Evolutionary conservation across 2,888 invertebrate genomes (phyloP), one percentile per base, ranked within the genome.

Genomic region (Drosophila mayaguana): DNA sequence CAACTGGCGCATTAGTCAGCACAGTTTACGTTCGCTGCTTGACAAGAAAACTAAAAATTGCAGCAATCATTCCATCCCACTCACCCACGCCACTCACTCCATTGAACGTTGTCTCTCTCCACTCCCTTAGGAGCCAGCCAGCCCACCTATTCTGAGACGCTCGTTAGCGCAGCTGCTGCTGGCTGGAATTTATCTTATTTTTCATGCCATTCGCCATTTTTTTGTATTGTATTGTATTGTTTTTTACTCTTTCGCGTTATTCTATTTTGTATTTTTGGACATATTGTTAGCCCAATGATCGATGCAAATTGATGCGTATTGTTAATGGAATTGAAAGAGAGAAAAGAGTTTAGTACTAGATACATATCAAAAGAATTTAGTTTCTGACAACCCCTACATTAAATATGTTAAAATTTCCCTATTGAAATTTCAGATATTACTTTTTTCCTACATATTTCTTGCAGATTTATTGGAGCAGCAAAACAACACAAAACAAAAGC

Each of bases 111-210:
- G 18, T 55, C 40, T 20, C 54, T 25, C 28, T 20, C n/a, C 48
- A 28, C 28, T 28, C 28, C 28, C 28, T 28, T 6, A 32, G 71
- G 46, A 51, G 20, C 62, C 34, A 40, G 16, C 54, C 22, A 28
- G n/a, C 3, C 28, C 69, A 54, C 70, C 65, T 78, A 70, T 59
- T 54, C 82, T 63, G 74, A 67, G 69, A 60, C 48, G 81, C 89
- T 84, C 89, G 84, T 89, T 84, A 84, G 84, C 89, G 74, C 86
- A 82, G 89, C 80, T 84, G 88, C 83, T 64, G 88, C 83, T 64
- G 72, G 68, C 48, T 66, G 70, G 77, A 84, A 89, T 84, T 84
- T 89, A 89, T 84, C 84, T 84, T 84, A 80, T 88, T 84, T 78
- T 71, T 74, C 62, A 73, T 87, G 71, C 73, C 78, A 78, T 53